Conservation (phyloP, 2,797 vertebrate species). For the Alfaro cultratus region DNA sequence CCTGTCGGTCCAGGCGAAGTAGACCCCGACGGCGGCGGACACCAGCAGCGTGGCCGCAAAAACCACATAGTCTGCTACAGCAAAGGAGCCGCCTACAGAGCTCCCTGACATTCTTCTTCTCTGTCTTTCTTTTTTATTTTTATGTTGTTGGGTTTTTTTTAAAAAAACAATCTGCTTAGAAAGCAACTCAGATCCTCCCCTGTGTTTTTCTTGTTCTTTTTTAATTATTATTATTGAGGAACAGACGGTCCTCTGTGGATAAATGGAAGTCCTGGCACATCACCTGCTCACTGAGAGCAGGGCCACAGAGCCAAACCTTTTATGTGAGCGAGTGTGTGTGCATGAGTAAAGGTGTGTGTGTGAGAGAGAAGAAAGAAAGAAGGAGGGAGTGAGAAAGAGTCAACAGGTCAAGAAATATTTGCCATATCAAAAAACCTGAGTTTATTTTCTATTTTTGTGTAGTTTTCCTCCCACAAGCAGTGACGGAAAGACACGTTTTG, state of each 20-base stretch:
- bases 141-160: too few species aligned
- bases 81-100: conserved; percentile 70
- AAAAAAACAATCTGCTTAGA: conserved; percentile 1
- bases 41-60: conserved; percentile 88
- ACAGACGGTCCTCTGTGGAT: conserved; percentile 22
- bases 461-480: background rate
- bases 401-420: conserved; percentile 28
- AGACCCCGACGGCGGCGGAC: conserved; percentile 88
- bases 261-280: conserved; percentile 32
- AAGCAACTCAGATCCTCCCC: conserved; percentile 1
- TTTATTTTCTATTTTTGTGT: background rate
- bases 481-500: background rate
- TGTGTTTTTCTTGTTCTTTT: too few species aligned
- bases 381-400: conserved; percentile 2
- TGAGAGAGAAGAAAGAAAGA: background rate
- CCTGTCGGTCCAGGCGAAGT: conserved; percentile 84
- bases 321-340: conserved; percentile 25
- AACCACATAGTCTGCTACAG: conserved; percentile 89
- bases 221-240: background rate
- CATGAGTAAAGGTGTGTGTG: conserved; percentile 10
- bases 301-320: conserved; percentile 31
- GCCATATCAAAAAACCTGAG: background rate
- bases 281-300: conserved; percentile 37
- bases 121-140: background rate
- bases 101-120: conserved; percentile 52